phyloP scores from a whole-genome alignment of 2,888 invertebrate species.

The Argyra leucocephala region DNA sequence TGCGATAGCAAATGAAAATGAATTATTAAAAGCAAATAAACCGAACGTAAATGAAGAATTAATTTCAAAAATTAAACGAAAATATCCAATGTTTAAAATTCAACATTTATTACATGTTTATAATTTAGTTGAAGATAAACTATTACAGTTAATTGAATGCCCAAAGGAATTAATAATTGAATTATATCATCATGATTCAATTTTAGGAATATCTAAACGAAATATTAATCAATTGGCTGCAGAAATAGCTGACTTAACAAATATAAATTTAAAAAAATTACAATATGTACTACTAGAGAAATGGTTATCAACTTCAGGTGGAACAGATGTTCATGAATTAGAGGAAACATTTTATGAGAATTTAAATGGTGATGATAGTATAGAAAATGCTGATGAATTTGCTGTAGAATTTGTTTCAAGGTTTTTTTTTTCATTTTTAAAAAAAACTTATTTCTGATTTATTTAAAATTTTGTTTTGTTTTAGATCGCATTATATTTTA shows the following conservation, averaged over 20 bases:
- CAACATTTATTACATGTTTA: slow-evolving; percentile 40
- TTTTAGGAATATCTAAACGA: slow-evolving; percentile 36
- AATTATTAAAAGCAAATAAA: slow-evolving; percentile 29
- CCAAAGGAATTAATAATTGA: slow-evolving; percentile 37
- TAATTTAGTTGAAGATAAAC: slow-evolving; percentile 37
- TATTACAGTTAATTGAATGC: slow-evolving; percentile 37
- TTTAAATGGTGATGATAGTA: slow-evolving; percentile 28
- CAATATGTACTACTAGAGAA: slow-evolving; percentile 39
- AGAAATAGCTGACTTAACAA: slow-evolving; percentile 37
- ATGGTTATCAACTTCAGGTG: slow-evolving; percentile 35
- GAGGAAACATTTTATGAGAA: slow-evolving; percentile 42
- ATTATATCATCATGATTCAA: slow-evolving; percentile 38
- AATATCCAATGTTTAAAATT: slow-evolving; percentile 41
- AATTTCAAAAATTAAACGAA: slow-evolving; percentile 37
- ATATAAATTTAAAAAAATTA: slow-evolving; percentile 33
- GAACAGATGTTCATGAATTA: slow-evolving; percentile 30
- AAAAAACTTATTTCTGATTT: background rate
- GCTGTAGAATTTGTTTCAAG: slow-evolving; percentile 36
- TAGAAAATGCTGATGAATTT: slow-evolving; percentile 24
- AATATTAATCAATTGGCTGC: slow-evolving; percentile 39
- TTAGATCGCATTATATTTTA: slow-evolving; percentile 40
- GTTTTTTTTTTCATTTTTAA: slow-evolving; percentile 20
- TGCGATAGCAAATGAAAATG: slow-evolving; percentile 30
- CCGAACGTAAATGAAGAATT: slow-evolving; percentile 30
- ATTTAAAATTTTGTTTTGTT: slow-evolving; percentile 10